Evolutionary conservation across 1,140 invertebrate species (phyloP).

Genomic region (Drosophila bocki): DNA sequence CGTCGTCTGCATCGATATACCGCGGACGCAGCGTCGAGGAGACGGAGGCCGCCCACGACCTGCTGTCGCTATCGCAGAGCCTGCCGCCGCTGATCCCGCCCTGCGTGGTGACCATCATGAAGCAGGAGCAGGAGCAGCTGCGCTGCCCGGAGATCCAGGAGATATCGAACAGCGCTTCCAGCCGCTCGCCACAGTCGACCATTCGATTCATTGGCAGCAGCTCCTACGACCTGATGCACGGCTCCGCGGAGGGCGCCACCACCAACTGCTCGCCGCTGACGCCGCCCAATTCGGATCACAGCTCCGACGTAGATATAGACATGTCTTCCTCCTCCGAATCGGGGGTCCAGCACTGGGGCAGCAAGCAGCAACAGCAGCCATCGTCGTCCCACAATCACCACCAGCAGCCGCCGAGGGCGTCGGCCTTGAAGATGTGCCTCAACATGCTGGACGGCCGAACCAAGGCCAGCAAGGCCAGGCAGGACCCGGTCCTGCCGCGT

Average conservation of each 20-base stretch:
- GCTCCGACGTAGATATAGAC: conserved; percentile 88
- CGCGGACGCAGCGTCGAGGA: conserved; percentile 90
- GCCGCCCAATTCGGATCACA: conserved; percentile 90
- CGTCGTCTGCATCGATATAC: conserved; percentile 86
- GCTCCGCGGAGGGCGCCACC: conserved; percentile 60
- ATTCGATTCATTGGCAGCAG: conserved; percentile 79
- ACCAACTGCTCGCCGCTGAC: conserved; percentile 86
- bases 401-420: conserved; percentile 58
- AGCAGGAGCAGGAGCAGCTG: conserved; percentile 72
- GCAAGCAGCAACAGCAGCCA: conserved; percentile 31
- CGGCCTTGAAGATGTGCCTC: conserved; percentile 68
- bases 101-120: conserved; percentile 87
- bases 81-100: conserved; percentile 90
- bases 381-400: conserved; percentile 16
- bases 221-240: conserved; percentile 69
- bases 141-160: conserved; percentile 77
- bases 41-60: conserved; percentile 93
- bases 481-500: conserved; percentile 40
- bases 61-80: conserved; percentile 92
- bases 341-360: conserved; percentile 83
- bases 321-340: conserved; percentile 84
- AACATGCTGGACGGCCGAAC: conserved; percentile 80
- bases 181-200: conserved; percentile 65
- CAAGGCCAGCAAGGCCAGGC: conserved; percentile 82
- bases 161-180: conserved; percentile 77